These are phyloP conservation scores for Leptopilina myrica DNA, from an alignment of 2,888 invertebrate genomes.

Conservation along the genomic window DNA sequence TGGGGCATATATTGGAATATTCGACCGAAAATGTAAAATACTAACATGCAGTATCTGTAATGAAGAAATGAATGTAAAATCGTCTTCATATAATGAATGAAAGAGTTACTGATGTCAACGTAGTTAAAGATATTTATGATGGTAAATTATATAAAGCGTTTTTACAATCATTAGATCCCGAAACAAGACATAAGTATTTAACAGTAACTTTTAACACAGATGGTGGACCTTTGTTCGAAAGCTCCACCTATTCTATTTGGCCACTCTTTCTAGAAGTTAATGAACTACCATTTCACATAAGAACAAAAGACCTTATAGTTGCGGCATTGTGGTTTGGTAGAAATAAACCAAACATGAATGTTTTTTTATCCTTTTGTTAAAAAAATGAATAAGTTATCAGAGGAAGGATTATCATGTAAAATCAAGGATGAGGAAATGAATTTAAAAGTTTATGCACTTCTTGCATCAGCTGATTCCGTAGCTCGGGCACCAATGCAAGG, in stretches of 20 bases:
- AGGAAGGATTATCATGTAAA: slow-evolving; percentile 39
- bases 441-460: slow-evolving; percentile 37
- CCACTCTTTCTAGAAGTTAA: slow-evolving; percentile 50
- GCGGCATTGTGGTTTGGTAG: slow-evolving; percentile 48
- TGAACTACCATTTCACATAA: slow-evolving; percentile 48
- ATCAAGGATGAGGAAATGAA: slow-evolving; percentile 27
- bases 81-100: slow-evolving; percentile 33
- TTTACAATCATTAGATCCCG: slow-evolving; percentile 20
- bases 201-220: slow-evolving; percentile 46
- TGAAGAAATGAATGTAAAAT: not conserved
- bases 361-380: slow-evolving; percentile 45
- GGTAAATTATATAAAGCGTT: slow-evolving; percentile 43
- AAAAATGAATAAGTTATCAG: slow-evolving; percentile 42
- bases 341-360: slow-evolving; percentile 50
- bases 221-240: slow-evolving; percentile 38
- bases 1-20: slow-evolving; percentile 32
- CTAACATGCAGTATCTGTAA: slow-evolving; percentile 34
- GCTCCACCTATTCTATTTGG: slow-evolving; percentile 50
- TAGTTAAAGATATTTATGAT: slow-evolving; percentile 48
- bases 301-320: slow-evolving; percentile 40
- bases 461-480: slow-evolving; percentile 45
- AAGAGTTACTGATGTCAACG: slow-evolving; percentile 24
- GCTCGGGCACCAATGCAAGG: slow-evolving; percentile 21
- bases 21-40: not conserved
- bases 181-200: not conserved